phyloP scores from a whole-genome alignment of 2,113 vertebrate species.

The Crypturellus undulatus region DNA sequence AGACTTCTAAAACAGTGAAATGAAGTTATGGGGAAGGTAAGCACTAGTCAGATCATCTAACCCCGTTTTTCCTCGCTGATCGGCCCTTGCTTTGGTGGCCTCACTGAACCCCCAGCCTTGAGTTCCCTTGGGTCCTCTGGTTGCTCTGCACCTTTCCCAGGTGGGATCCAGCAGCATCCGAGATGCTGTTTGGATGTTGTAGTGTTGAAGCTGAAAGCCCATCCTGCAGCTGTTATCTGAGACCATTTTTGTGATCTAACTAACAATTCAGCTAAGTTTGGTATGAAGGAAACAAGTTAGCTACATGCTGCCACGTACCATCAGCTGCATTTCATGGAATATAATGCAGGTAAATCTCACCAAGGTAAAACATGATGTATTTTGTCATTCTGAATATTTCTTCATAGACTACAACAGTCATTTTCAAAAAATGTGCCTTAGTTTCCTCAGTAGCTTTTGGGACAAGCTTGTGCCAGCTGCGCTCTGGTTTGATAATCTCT shows the following conservation, averaged over 20 bases:
- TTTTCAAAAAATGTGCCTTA: not conserved
- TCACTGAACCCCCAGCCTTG: not conserved
- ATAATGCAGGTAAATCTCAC: not conserved
- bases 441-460: not conserved
- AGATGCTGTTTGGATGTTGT: not conserved
- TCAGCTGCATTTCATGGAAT: not conserved
- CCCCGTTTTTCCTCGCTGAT: not conserved
- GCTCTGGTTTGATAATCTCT: not conserved
- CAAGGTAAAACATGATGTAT: not conserved
- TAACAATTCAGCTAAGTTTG: not conserved
- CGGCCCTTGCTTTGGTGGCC: not conserved
- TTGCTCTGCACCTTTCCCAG: not conserved
- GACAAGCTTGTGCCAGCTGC: not conserved
- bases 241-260: not conserved
- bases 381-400: not conserved
- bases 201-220: not conserved
- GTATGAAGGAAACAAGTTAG: fast-evolving
- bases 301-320: not conserved
- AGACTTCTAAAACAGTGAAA: not conserved
- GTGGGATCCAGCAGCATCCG: not conserved
- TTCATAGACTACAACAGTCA: not conserved
- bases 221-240: not conserved
- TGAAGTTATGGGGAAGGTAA: not conserved
- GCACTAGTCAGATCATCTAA: not conserved
- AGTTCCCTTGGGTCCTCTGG: not conserved